These are phyloP conservation scores for Urocyon cinereoargenteus DNA, from an alignment of 2,797 vertebrate genomes.

Conservation along the genomic window DNA sequence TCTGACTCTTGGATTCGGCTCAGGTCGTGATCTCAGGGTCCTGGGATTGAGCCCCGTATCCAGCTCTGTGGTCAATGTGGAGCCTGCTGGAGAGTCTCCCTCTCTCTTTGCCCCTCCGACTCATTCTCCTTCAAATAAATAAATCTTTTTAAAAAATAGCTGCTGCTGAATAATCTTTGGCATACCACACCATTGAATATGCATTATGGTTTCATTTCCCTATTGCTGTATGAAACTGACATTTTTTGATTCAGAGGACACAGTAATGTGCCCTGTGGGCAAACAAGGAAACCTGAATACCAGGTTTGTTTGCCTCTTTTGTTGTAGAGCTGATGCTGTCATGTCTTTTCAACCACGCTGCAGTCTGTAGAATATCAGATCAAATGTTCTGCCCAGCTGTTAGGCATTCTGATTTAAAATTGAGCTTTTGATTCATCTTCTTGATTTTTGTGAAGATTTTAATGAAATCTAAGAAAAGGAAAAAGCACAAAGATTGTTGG, in stretches of 20 bases:
- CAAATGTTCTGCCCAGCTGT: neutral
- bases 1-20: neutral
- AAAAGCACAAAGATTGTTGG: neutral
- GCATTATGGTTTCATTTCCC: rapidly evolving
- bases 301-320: too few species aligned
- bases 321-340: neutral
- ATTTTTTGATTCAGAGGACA: neutral
- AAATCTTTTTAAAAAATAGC: neutral
- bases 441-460: neutral
- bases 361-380: neutral
- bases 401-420: neutral
- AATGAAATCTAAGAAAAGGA: constrained; percentile 1
- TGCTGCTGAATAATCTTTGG: too few species aligned
- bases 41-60: neutral
- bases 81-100: neutral
- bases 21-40: neutral
- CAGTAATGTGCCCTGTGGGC: neutral
- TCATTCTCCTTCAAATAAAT: neutral
- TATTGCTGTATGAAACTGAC: neutral
- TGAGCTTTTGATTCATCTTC: neutral
- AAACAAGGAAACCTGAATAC: neutral
- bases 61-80: neutral
- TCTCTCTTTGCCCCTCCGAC: neutral
- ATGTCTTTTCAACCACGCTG: neutral
- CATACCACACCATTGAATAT: neutral